Base-by-base conservation (phyloP, 2,113 vertebrate species). In the Donacobius atricapilla region DNA sequence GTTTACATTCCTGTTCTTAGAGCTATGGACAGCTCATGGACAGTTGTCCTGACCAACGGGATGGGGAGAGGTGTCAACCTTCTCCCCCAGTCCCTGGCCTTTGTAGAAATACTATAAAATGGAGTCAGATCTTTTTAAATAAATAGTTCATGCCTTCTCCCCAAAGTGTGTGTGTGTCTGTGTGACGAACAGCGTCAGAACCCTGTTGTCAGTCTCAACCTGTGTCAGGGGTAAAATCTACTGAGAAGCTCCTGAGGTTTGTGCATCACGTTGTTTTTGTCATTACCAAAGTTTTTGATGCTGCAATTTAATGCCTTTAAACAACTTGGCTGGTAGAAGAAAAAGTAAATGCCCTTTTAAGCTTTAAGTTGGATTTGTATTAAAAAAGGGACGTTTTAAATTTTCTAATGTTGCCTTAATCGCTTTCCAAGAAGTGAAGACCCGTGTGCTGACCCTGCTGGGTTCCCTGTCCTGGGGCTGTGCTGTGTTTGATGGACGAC, bases 261-360 rank as follows among this genome's bases (percentile, higher is more conserved):
- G 48, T 61, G n/a, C 53, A 45, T 64, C 80, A 11, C 0, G 0
- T 51, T 40, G 19, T 0, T 63, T 86, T 78, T 68, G 40, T 68
- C n/a, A 14, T 87, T 61, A 76, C 20, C 28, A 23, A 24, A 23
- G 9, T 48, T 84, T 68, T 25, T 40, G 44, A 56, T 71, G 39
- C 57, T 79, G 57, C 25, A 61, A 24, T 86, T 86, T 54, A 58
- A 44, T 35, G 33, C 47, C 42, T 70, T 44, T 53, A 69, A 93
- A 48, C n/a, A 44, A 17, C 13, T 76, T 68, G 31, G 11, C 27
- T 47, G 70, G 39, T n/a, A 81, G 45, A 79, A 73, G 47, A 44
- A 80, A 73, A 80, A 73, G n/a, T 6, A 81, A 81, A 65, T 27
- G 22, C 2, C 40, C 51, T 48, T 94, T 86, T 75, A 84, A 82